Evolutionary conservation across 1,140 invertebrate genomes (phyloP), one percentile per base, ranked within the genome.

Genomic region (Drosophila paulistorum): DNA sequence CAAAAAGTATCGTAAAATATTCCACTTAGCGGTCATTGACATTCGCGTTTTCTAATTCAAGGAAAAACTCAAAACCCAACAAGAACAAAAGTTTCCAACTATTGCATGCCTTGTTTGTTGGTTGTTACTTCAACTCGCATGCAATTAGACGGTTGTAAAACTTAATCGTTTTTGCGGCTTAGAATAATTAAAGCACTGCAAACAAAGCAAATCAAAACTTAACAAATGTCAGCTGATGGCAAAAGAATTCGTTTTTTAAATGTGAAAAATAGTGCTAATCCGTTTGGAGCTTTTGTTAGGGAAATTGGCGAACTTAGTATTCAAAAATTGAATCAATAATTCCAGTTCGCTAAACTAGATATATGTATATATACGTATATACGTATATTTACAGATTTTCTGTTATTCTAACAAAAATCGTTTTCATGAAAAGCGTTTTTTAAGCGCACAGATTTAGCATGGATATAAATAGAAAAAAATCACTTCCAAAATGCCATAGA

Each of bases 11-110:
- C 55, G 63, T 51, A 45, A 54, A 58, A 58, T 42, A 84, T 68
- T 82, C 82, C 79, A 87, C 69, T 79, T 87, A 87, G 66, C 79
- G 83, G 82, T 87, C 82, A 87, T 86, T 86, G 82, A 86, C 82
- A 68, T 65, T 79, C 23, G 65, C 33, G 45, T 67, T 73, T 65
- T 42, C 62, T 39, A 73, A 68, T 79, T 82, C 57, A 42, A 64
- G 41, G 23, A 26, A 20, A 26, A 20, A 30, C 30, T 30, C 30
- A 30, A 30, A 30, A 30, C 30, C 7, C 30, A 30, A 30, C 30
- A 30, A 30, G 6, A 30, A 26, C 23, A 26, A 26, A 4, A 30
- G 2, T 26, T 30, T 30, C 45, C 7, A 4, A 51, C 45, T 51
- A 51, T 51, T 51, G 45, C 57, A 59, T 51, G 65, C 39, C 67